Conservation (phyloP, 2,888 invertebrate genomes). For the Pinctada fucata region DNA sequence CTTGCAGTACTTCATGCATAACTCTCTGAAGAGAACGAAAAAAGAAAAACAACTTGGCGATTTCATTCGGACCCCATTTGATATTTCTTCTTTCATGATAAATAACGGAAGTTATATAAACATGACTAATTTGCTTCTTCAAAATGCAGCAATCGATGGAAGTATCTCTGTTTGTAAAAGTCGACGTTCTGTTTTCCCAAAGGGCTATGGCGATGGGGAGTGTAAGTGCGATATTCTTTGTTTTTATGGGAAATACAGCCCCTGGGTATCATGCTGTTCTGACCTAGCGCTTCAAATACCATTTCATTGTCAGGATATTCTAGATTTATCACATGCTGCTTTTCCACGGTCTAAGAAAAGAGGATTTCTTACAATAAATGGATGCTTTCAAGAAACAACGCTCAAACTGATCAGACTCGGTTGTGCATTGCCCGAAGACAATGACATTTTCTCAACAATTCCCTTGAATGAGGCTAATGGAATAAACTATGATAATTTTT, state of each 20-base stretch:
- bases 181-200: background rate
- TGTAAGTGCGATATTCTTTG: background rate
- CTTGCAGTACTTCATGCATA: background rate
- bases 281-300: background rate
- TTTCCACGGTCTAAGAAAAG: background rate
- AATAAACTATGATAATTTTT: background rate
- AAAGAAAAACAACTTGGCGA: background rate
- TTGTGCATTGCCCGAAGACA: background rate
- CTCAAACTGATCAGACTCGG: background rate
- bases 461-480: background rate
- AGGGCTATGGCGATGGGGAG: background rate
- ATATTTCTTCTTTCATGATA: background rate
- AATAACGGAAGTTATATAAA: background rate
- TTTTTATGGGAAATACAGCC: background rate
- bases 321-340: background rate
- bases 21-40: background rate
- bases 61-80: background rate
- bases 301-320: background rate
- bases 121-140: background rate
- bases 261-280: background rate
- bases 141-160: background rate
- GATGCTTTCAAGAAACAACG: slow-evolving; percentile 1
- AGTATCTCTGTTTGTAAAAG: background rate
- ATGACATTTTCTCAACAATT: background rate
- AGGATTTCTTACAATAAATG: background rate